Conservation (phyloP, 92 coral and sea anemone genomes). For the Parazoanthus swiftii region DNA sequence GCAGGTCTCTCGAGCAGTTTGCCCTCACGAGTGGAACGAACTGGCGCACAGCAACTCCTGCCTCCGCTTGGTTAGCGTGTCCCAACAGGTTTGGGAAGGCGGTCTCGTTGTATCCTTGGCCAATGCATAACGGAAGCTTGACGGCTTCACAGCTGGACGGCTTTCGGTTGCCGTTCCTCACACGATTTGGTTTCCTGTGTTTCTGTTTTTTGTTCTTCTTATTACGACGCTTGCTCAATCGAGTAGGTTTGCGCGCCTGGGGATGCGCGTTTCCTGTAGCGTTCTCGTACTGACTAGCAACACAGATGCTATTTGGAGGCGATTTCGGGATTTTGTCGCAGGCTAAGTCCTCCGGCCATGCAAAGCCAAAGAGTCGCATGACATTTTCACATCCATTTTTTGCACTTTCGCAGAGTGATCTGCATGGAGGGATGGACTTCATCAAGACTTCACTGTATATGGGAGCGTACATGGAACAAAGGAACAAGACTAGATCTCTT, state of each 20-base stretch:
- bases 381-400: conserved; percentile 26
- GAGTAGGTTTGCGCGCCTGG: neutral
- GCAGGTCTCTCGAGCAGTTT: conserved; percentile 20
- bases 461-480: conserved; percentile 51
- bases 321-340: conserved; percentile 44
- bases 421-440: conserved; percentile 45
- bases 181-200: neutral
- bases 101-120: neutral
- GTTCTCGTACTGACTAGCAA: neutral
- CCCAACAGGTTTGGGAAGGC: conserved; percentile 17
- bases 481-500: conserved; percentile 44
- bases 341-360: conserved; percentile 44
- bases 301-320: neutral
- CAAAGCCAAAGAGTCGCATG: conserved; percentile 22
- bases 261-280: neutral
- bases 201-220: conserved; percentile 17
- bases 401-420: conserved; percentile 59
- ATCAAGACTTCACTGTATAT: conserved; percentile 33
- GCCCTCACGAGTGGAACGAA: conserved; percentile 20
- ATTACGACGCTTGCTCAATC: conserved; percentile 8
- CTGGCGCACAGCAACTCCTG: neutral
- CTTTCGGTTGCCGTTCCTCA: neutral
- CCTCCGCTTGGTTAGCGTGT: neutral
- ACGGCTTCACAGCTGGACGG: conserved; percentile 14
- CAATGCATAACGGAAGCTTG: neutral